Percentiles rank a stretch among this genome's conserved stretches.
phyloP scores from a whole-genome alignment of 1,140 invertebrate species.

The Arctopsyche grandis region DNA sequence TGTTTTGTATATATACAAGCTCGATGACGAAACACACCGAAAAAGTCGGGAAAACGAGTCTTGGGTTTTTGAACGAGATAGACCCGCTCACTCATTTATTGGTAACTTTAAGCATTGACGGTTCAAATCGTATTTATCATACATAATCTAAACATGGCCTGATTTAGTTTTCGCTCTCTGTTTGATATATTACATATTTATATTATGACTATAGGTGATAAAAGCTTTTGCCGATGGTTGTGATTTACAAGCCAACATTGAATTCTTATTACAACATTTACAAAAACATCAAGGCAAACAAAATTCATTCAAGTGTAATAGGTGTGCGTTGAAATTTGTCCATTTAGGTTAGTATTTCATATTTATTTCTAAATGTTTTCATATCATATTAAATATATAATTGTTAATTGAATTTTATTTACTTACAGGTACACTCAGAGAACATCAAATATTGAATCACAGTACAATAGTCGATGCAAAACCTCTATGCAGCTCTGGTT shows the following conservation, averaged over 20 bases:
- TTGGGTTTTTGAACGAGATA: too few species aligned
- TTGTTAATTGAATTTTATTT: constrained; percentile 42
- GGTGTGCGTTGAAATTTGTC: constrained; percentile 77
- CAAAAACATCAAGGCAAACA: constrained; percentile 69
- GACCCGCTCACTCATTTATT: too few species aligned
- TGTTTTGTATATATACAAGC: too few species aligned
- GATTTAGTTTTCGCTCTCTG: too few species aligned
- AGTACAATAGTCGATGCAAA: constrained; percentile 58
- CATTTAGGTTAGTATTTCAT: constrained; percentile 66
- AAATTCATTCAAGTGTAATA: constrained; percentile 71
- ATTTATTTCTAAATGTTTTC: not conserved
- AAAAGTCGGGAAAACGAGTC: too few species aligned
- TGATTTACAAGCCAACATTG: constrained; percentile 65
- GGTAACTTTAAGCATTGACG: too few species aligned
- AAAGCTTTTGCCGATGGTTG: constrained; percentile 63
- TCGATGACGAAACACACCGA: too few species aligned
- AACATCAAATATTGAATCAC: constrained; percentile 67
- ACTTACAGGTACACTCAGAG: constrained; percentile 65
- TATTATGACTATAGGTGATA: constrained; percentile 59
- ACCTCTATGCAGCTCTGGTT: constrained; percentile 61
- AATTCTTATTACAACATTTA: constrained; percentile 66
- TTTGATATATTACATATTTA: constrained; percentile 34
- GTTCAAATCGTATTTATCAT: too few species aligned
- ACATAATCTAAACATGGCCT: too few species aligned
- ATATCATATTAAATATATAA: constrained; percentile 10